These are phyloP conservation scores for Ctenomys sociabilis DNA, from an alignment of 2,113 vertebrate species.

Conservation along the genomic window DNA sequence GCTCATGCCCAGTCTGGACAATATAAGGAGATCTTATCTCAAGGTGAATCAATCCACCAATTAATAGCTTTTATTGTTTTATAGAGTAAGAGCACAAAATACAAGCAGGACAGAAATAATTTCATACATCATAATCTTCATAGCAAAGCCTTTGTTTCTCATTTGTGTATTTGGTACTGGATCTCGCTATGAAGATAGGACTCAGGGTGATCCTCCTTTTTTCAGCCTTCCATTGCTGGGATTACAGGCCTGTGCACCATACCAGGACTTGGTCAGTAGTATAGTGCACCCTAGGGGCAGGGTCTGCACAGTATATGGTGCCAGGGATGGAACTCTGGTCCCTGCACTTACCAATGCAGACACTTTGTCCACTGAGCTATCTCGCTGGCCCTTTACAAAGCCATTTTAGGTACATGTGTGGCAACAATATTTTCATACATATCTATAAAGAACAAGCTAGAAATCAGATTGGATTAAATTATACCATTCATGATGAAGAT, in stretches of 20 bases:
- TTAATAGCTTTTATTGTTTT: not conserved
- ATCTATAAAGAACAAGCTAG: not conserved
- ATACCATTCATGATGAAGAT: not conserved
- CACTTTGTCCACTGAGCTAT: too few species aligned
- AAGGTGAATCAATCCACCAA: not conserved
- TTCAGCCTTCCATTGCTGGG: too few species aligned
- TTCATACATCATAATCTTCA: not conserved
- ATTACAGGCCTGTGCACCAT: too few species aligned
- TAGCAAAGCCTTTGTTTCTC: not conserved
- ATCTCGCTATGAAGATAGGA: too few species aligned
- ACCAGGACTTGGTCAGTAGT: too few species aligned
- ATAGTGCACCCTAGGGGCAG: too few species aligned
- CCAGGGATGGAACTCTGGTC: too few species aligned
- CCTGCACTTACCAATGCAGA: too few species aligned
- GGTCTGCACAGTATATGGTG: too few species aligned
- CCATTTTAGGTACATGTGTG: not conserved
- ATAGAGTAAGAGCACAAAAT: not conserved
- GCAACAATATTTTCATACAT: not conserved
- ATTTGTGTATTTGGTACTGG: too few species aligned
- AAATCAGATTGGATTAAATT: conserved; percentile 40
- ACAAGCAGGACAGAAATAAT: not conserved
- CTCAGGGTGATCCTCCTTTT: too few species aligned
- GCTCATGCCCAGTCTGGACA: not conserved
- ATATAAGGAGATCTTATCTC: not conserved
- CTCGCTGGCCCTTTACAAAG: not conserved